Evolutionary conservation across 2,888 invertebrate genomes (phyloP), one percentile per base, ranked within the genome.

Genomic region (Emmelina monodactyla): DNA sequence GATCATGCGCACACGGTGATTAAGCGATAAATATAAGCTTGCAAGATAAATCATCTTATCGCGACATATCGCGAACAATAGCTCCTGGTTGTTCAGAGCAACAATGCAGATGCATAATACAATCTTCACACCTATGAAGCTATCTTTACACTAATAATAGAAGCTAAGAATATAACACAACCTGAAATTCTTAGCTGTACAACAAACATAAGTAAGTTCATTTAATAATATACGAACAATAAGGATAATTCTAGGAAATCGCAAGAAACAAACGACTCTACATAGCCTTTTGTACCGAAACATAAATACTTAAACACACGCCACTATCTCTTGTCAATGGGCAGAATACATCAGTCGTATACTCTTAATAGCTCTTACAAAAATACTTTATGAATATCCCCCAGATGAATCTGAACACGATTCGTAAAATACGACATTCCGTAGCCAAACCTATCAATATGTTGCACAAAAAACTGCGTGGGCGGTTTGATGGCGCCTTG

Each of bases 341-440:
- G 53, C 49, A 64, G 66, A 69, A 68, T 65, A 62, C 58, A 62
- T 66, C 63, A 62, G 60, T 13, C 60, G 57, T 61, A 53, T 55
- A 64, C 58, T 66, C 68, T 70, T 71, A 75, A 75, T 68, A 63
- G 69, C 64, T 62, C 62, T 62, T 46, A 45, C 53, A 59, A 51
- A 58, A 62, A 66, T 64, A 66, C 62, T 64, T 61, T 70, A 67
- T 63, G 67, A 67, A 70, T 65, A 65, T 60, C 53, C 50, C 33
- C 55, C 51, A 73, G 75, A 76, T 76, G 66, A 65, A 76, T 76
- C 76, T 72, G 59, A 52, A 61, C 71, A 72, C 72, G 72, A 72
- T 68, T 63, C 59, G 58, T 75, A 65, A 68, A 72, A 70, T 71
- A 71, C 67, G 71, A 67, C 53, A 58, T 65, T 65, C 55, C 52